phyloP scores from a whole-genome alignment of 2,113 vertebrate species.

The Xenus cinereus region DNA sequence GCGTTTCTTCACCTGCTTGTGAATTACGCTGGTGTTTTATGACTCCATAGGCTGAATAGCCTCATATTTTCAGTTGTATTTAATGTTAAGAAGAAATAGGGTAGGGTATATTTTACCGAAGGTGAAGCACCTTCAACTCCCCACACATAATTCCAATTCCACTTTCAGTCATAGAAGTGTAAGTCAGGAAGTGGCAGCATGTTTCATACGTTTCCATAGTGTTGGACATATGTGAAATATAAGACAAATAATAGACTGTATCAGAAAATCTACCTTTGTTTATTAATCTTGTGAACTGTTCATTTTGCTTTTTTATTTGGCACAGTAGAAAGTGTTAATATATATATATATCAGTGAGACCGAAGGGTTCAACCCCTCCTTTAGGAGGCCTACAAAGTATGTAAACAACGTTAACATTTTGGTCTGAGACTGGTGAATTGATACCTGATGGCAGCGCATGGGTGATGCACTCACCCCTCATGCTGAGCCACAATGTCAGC shows the following conservation, averaged over 20 bases:
- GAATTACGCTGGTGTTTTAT: background rate
- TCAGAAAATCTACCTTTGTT: background rate
- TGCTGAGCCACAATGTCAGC: background rate
- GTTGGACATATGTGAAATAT: background rate
- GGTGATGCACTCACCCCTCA: fast-evolving
- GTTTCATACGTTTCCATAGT: background rate
- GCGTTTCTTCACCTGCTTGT: background rate
- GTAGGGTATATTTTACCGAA: background rate
- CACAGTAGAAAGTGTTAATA: background rate
- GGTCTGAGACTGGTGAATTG: background rate
- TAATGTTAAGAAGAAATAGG: constrained; percentile 6
- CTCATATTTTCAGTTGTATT: background rate
- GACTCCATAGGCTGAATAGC: background rate
- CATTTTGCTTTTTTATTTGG: background rate
- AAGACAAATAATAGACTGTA: background rate
- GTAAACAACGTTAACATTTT: background rate
- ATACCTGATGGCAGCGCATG: background rate
- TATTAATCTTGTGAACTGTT: background rate
- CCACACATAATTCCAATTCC: constrained; percentile 17
- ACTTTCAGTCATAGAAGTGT: background rate
- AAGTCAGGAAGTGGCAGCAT: background rate
- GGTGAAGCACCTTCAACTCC: background rate
- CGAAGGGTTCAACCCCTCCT: background rate
- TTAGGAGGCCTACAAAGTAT: background rate
- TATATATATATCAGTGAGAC: background rate